phyloP scores from a whole-genome alignment of 2,113 vertebrate species.

The Mobula birostris region DNA sequence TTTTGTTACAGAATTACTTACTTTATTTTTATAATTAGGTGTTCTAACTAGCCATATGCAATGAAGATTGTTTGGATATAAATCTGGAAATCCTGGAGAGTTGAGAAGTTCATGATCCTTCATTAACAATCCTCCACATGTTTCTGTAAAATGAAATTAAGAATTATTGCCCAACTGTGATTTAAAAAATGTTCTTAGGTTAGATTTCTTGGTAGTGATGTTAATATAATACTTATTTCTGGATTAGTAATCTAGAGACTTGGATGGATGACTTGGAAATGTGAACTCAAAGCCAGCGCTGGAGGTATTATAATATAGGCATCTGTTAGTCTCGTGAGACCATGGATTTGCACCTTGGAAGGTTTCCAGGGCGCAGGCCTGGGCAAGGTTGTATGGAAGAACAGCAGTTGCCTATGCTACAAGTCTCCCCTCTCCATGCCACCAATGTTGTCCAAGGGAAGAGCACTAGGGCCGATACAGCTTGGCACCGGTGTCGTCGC shows the following conservation, averaged over 20 bases:
- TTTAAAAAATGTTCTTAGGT: not conserved
- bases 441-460: too few relatives aligned
- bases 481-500: too few relatives aligned
- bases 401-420: too few relatives aligned
- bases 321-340: too few relatives aligned
- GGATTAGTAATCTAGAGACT: too few relatives aligned
- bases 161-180: not conserved
- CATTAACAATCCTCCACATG: not conserved
- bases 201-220: not conserved
- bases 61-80: not conserved
- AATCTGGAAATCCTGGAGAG: constrained; percentile 4
- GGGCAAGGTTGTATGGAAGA: too few relatives aligned
- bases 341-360: too few relatives aligned
- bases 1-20: not conserved
- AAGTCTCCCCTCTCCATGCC: too few relatives aligned
- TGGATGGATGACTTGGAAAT: not conserved
- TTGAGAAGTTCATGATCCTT: not conserved
- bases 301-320: too few relatives aligned
- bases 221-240: too few relatives aligned
- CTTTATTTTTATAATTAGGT: not conserved
- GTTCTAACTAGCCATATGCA: not conserved
- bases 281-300: not conserved
- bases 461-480: too few relatives aligned
- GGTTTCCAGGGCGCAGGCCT: too few relatives aligned
- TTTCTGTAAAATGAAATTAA: constrained; percentile 9